phyloP scores from a whole-genome alignment of 1,140 invertebrate genomes.

The Melanaphis sacchari region DNA sequence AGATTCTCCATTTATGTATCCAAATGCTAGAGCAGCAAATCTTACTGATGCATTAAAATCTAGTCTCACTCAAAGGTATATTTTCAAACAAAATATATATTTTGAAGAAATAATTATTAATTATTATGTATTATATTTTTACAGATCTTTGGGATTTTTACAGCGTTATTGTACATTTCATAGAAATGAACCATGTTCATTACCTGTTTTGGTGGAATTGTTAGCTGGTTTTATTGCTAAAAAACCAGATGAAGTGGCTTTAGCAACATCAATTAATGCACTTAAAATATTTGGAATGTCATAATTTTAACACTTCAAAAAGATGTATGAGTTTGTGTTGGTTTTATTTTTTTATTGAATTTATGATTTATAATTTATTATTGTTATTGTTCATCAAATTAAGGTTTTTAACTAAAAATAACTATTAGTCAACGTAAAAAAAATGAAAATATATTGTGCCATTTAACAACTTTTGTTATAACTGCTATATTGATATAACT shows the following conservation, averaged over 20 bases:
- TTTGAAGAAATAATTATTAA: not conserved
- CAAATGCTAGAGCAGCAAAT: conserved; percentile 92
- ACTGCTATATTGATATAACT: not conserved
- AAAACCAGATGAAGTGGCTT: conserved; percentile 87
- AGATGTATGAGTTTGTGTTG: not conserved
- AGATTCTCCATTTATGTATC: conserved; percentile 95
- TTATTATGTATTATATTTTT: conserved; percentile 58
- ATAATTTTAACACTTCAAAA: not conserved
- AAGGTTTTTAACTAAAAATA: not conserved
- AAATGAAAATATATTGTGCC: conserved; percentile 31
- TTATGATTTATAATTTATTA: conserved; percentile 16
- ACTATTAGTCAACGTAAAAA: not conserved
- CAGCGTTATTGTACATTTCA: conserved; percentile 91
- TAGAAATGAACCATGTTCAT: conserved; percentile 92
- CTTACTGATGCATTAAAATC: conserved; percentile 86
- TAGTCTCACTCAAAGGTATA: conserved; percentile 81
- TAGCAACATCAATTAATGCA: conserved; percentile 92
- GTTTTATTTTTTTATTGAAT: not conserved
- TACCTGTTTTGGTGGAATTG: conserved; percentile 92
- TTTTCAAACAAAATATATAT: not conserved
- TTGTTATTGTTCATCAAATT: conserved; percentile 6
- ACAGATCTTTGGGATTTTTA: conserved; percentile 71
- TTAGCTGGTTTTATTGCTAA: conserved; percentile 88
- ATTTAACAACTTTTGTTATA: conserved; percentile 34
- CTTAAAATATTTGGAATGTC: conserved; percentile 86